Evolutionary conservation across 1,140 invertebrate genomes (phyloP).

Genomic region (Euura lappo): DNA sequence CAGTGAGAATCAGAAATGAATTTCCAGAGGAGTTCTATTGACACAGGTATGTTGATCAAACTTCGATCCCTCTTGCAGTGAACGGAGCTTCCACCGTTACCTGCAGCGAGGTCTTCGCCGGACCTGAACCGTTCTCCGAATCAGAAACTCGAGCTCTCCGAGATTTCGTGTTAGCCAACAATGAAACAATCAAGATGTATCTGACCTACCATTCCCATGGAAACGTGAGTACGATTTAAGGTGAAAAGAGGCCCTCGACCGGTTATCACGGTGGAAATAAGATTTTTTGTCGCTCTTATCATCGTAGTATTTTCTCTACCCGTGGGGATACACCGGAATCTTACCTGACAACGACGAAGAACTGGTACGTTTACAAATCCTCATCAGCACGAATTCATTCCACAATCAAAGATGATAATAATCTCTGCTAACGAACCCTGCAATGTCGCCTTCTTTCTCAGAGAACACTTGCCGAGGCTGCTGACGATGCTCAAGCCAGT

Average conservation of each 20-base stretch:
- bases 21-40: neutral
- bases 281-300: conserved; percentile 17
- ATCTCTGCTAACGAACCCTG: no score
- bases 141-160: conserved; percentile 70
- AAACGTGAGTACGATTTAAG: conserved; percentile 40
- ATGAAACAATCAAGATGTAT: conserved; percentile 66
- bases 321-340: conserved; percentile 62
- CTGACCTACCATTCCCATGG: conserved; percentile 75
- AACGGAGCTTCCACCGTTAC: conserved; percentile 67
- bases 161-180: conserved; percentile 60
- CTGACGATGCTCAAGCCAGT: conserved; percentile 51
- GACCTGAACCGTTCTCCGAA: conserved; percentile 75
- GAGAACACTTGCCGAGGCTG: conserved; percentile 42
- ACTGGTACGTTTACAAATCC: neutral
- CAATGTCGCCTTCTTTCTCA: conserved; percentile 17
- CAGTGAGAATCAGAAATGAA: neutral
- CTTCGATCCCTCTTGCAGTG: neutral
- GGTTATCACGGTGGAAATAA: neutral
- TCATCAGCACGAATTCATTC: no score
- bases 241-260: neutral
- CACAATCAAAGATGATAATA: conserved; percentile 11
- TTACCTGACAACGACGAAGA: conserved; percentile 46
- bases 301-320: conserved; percentile 64
- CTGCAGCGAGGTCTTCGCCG: conserved; percentile 76
- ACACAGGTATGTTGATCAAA: no score